A percentile compares a stretch with the other conserved stretches of the same genome.
Evolutionary conservation across 1,140 invertebrate genomes (phyloP).

Genomic region (Trichonephila clavata): DNA sequence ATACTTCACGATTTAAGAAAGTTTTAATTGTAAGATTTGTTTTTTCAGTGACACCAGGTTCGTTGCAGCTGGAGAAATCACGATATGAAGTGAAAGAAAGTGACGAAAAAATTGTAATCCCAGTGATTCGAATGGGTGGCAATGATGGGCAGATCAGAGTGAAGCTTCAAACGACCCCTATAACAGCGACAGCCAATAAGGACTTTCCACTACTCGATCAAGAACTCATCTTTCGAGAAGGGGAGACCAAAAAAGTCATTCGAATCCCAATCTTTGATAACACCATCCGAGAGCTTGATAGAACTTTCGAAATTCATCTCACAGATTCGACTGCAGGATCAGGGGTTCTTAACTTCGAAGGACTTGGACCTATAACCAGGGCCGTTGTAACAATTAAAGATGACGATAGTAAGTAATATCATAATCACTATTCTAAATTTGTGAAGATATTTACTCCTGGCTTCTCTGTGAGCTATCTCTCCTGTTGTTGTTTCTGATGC

Average conservation of each 20-base stretch:
- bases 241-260: neutral
- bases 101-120: slow-evolving; percentile 82
- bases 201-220: neutral
- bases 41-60: slow-evolving; percentile 84
- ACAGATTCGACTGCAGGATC: neutral
- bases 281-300: neutral
- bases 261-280: neutral
- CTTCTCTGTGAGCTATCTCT: too few relatives aligned
- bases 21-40: too few relatives aligned
- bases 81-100: slow-evolving; percentile 85
- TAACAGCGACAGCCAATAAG: neutral
- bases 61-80: slow-evolving; percentile 84
- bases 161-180: neutral
- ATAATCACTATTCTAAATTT: too few relatives aligned
- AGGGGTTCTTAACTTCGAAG: slow-evolving; percentile 45
- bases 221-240: neutral
- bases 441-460: too few relatives aligned
- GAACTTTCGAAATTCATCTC: neutral
- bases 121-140: slow-evolving; percentile 81
- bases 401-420: slow-evolving; percentile 82
- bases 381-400: slow-evolving; percentile 44
- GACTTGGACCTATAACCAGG: neutral
- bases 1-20: too few relatives aligned
- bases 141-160: slow-evolving; percentile 12
- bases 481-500: too few relatives aligned